These are phyloP conservation scores for Calliopum simillimum DNA, from an alignment of 2,888 invertebrate genomes.

Conservation along the genomic window DNA sequence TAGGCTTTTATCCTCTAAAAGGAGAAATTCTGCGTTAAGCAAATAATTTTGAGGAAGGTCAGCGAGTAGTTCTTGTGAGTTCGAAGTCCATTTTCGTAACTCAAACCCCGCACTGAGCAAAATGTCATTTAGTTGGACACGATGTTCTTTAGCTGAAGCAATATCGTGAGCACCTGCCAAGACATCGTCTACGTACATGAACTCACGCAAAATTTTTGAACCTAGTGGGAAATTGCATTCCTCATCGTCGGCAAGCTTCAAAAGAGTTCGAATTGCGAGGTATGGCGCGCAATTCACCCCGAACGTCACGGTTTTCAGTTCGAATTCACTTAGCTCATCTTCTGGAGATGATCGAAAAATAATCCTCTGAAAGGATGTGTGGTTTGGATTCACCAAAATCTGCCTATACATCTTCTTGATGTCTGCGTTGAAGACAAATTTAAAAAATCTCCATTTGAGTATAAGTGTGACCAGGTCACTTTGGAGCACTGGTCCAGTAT, in stretches of 20 bases:
- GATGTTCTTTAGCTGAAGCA: no score
- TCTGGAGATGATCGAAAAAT: not conserved
- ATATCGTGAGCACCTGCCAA: no score
- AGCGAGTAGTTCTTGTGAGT: no score
- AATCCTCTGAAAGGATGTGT: slow-evolving; percentile 8
- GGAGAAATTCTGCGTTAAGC: no score
- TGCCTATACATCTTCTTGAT: slow-evolving; percentile 29
- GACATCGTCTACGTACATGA: no score
- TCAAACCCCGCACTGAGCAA: no score
- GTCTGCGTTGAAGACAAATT: slow-evolving; percentile 24
- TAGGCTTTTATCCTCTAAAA: no score
- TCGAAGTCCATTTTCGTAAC: no score
- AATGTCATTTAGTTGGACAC: no score
- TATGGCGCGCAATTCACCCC: slow-evolving; percentile 5
- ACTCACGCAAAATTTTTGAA: no score
- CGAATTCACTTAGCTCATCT: slow-evolving; percentile 9
- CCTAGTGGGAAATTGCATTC: no score
- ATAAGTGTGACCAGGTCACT: not conserved
- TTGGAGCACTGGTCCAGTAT: slow-evolving; percentile 17
- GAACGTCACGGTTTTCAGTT: slow-evolving; percentile 25
- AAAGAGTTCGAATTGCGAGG: slow-evolving; percentile 17
- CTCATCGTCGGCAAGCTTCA: slow-evolving; percentile 2
- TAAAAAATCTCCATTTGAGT: slow-evolving; percentile 20
- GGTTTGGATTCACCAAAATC: slow-evolving; percentile 8
- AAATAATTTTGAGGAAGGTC: no score